Base-by-base conservation (phyloP, 2,113 vertebrate genomes). In the Grammomys dolichurus region DNA sequence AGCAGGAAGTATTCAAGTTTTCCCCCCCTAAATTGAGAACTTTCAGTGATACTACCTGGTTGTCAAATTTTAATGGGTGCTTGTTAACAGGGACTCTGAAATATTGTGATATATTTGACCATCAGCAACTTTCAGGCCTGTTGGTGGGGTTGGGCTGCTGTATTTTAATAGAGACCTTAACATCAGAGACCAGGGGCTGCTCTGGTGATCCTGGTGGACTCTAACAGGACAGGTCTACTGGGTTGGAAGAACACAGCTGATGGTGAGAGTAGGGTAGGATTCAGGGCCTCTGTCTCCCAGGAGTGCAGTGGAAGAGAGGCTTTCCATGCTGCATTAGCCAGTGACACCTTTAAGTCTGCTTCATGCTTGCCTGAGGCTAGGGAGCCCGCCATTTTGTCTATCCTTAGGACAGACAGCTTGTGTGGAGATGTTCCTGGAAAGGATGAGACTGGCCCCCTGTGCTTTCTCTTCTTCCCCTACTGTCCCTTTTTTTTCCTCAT, bases 31-130 rank as follows among this genome's bases (percentile, higher is more conserved):
- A 93, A 96, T 77, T 1, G 86, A 96, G 22, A 0, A 28, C 91
- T 98, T 97, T 94, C 95, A 97, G 96, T 33, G 78, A 93, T 92
- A 63, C 96, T 95, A 94, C 95, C 92, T 93, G 60, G 86, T 97
- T 97, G 97, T 98, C 94, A 98, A 93, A 95, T 97, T 97, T 98
- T 98, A 99, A 98, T 94, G 97, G 97, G 97, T 0, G 69, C 97
- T 98, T 96, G 97, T 97, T 98, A 98, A 97, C 96, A 89, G 93
- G 93, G 92, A 96, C 97, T 97, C 86, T 89, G 97, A 97, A 96
- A 96, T 97, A 97, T 77, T 97, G 97, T 92, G 97, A 98, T 98
- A 97, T 97, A 97, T 98, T 97, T 97, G 98, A 98, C 97, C 94
- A 96, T 96, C 85, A 97, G 98, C 97, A 98, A 95, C 97, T 97